A percentile compares a stretch with the other conserved stretches of the same genome.
Conservation (phyloP, 1,140 invertebrate species). For the Caligus rogercresseyi region DNA sequence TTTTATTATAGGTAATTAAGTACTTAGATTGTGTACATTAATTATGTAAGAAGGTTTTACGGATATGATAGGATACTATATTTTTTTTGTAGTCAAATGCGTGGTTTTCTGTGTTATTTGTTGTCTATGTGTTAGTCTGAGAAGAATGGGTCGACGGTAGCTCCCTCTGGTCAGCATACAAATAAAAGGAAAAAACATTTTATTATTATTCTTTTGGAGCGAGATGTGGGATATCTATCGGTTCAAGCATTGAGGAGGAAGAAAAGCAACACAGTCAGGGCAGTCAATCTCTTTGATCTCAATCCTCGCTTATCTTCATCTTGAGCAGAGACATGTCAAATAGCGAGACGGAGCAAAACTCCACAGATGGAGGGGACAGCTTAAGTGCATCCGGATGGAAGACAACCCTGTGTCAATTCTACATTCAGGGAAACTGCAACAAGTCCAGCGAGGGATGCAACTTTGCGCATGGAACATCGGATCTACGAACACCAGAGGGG, state of each 20-base stretch:
- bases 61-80: no score
- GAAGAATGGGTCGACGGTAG: no score
- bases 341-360: not conserved
- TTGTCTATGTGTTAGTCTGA: no score
- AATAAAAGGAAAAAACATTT: not conserved
- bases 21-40: no score
- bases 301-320: no score
- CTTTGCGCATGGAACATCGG: slow-evolving; percentile 4
- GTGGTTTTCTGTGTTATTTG: no score
- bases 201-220: not conserved
- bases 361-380: not conserved
- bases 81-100: no score
- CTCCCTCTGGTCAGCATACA: not conserved
- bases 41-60: no score
- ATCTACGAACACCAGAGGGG: not conserved
- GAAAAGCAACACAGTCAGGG: not conserved
- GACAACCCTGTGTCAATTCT: slow-evolving; percentile 12
- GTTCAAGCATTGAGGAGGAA: not conserved
- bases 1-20: no score
- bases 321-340: no score
- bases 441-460: not conserved
- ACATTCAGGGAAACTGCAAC: slow-evolving; percentile 9
- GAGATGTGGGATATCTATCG: not conserved
- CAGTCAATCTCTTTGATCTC: not conserved
- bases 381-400: not conserved